Percentiles rank a stretch among this genome's conserved stretches.
Conservation (phyloP, 1,140 invertebrate genomes). For the Manduca sexta region DNA sequence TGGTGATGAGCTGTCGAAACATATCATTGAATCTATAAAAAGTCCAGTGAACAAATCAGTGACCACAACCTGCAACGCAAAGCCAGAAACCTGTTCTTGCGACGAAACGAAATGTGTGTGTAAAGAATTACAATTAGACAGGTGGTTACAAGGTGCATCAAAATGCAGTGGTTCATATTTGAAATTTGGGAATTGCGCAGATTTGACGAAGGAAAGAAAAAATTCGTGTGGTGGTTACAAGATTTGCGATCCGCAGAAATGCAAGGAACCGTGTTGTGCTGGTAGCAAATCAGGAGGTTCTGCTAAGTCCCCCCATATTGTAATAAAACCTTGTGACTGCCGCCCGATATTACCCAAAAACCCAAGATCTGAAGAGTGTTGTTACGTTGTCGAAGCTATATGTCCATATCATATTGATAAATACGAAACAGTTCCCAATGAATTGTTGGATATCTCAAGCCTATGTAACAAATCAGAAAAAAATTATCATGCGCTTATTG, state of each 20-base stretch:
- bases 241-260: conserved; percentile 8
- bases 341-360: not conserved
- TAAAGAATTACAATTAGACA: conserved; percentile 7
- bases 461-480: conserved; percentile 13
- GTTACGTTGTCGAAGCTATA: conserved; percentile 17
- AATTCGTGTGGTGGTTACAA: conserved; percentile 14
- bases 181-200: not conserved
- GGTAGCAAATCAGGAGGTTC: not conserved
- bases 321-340: conserved; percentile 20
- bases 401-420: conserved; percentile 27
- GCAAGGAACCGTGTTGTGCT: not conserved
- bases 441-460: conserved; percentile 29
- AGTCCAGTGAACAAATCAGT: conserved; percentile 23
- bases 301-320: conserved; percentile 19
- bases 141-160: not conserved
- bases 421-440: conserved; percentile 27
- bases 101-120: conserved; percentile 34
- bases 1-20: not conserved
- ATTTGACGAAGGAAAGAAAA: not conserved
- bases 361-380: conserved; percentile 14
- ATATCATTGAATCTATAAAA: conserved; percentile 10
- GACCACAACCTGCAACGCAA: conserved; percentile 28
- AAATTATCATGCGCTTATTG: not conserved
- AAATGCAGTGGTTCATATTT: too few relatives aligned
- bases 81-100: conserved; percentile 17